These are phyloP conservation scores for Clarias magur DNA, from an alignment of 2,113 vertebrate species.

Conservation along the genomic window DNA sequence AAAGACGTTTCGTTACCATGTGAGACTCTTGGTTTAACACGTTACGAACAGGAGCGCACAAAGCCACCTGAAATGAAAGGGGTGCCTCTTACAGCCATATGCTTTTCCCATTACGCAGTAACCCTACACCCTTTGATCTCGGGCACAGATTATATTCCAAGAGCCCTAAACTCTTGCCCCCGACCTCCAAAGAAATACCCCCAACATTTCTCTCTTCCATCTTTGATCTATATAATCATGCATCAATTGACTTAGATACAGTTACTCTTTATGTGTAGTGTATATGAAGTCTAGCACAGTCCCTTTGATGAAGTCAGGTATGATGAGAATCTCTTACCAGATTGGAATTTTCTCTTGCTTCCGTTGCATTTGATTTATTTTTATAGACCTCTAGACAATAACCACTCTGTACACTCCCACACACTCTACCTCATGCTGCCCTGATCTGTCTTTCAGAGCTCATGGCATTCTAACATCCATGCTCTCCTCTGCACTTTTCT, in stretches of 20 bases:
- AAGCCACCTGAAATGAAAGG: conserved; percentile 41
- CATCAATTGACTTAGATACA: background rate
- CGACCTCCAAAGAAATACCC: conserved; percentile 17
- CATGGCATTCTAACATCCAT: conserved; percentile 9
- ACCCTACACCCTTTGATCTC: conserved; percentile 37
- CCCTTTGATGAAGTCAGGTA: background rate
- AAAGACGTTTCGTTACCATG: background rate
- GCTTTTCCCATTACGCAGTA: conserved; percentile 29
- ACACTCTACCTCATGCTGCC: background rate
- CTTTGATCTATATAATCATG: conserved; percentile 31
- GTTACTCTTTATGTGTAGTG: background rate
- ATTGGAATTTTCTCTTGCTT: conserved; percentile 2
- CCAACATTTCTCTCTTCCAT: conserved; percentile 24
- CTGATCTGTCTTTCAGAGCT: conserved; percentile 11
- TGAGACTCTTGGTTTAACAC: conserved; percentile 23
- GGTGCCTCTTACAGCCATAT: background rate
- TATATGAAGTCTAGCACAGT: background rate
- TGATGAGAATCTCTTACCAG: background rate
- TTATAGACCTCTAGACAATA: conserved; percentile 27
- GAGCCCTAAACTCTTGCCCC: conserved; percentile 10
- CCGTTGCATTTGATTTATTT: conserved; percentile 20
- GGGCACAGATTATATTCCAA: conserved; percentile 33
- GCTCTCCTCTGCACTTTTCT: background rate
- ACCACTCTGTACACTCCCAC: background rate
- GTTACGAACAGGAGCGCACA: conserved; percentile 7